Base-by-base conservation (phyloP, 2,797 vertebrate genomes). In the Schizothorax lantsangensis region DNA sequence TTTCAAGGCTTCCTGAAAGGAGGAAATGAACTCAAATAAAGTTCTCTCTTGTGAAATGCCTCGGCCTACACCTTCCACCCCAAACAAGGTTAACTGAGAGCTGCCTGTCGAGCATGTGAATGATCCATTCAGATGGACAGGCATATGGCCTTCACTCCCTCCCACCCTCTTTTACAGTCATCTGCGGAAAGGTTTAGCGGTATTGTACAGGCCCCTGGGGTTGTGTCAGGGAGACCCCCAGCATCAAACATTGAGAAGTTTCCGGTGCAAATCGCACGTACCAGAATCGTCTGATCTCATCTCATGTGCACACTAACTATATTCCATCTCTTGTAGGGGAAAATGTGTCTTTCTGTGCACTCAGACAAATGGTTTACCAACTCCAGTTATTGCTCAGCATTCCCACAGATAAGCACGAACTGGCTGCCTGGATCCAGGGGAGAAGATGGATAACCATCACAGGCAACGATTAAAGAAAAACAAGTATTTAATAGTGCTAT, bases 161-260 rank as follows among this genome's bases (percentile, higher is more conserved):
- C 69, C 73, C 80, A 88, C 57, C 49, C 62, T 74, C 4, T 85
- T 91, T 90, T 87, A 90, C 85, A 88, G 88, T 85, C 90, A 92
- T 94, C 93, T 95, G 94, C 77, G 68, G 89, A 94, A 94, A 84
- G 86, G 43, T 91, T 95, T 86, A 90, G 33, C 54, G 49, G 90
- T 82, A 91, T 86, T 89, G 85, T 89, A 93, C 89, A 38, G 85
- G 86, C 84, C 90, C 90, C 89, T 77, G 15, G 71, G 89, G 88
- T 87, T 77, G 89, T 89, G 81, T 89, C 90, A 47, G 21, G 40
- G 87, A 89, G 88, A 92, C 89, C 87, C 87, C 89, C 91, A 91
- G 89, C 90, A 91, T 92, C 78, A 91, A 91, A 90, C 68, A 80
- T 79, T 81, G 77, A 30, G 66, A 75, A 47, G 83, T 86, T 92